Base-by-base conservation (phyloP, 2,113 vertebrate species). In the Bos javanicus region DNA sequence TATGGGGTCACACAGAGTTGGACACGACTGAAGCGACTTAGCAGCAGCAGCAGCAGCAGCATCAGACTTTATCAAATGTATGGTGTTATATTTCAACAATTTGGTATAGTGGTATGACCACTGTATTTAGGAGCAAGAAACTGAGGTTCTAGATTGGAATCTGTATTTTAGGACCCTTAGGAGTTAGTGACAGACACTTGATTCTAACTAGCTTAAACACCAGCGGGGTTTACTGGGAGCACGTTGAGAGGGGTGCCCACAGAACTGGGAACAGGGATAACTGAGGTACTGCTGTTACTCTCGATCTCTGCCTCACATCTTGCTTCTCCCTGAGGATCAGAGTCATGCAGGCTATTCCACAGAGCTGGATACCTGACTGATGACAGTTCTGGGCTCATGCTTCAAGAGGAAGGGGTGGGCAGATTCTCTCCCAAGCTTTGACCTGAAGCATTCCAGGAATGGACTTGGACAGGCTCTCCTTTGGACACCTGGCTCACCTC, bases 281-380 rank as follows among this genome's bases (percentile, higher is more conserved):
- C 3, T 2, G 16, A 33, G 17, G 0, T 6, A 6, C 46, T 28
- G 19, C 13, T 2, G 4, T 12, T 39, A 39, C 52, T 59, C 39
- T 80, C 2, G 0, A 19, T 43, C 54, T 76, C 33, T 21, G 52
- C 33, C 64, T 71, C 60, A 14, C 25, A 21, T 28, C 19, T 46
- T 67, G 48, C 39, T 56, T 57, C 87, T 57, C 60, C 23, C 21
- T 36, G 59, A 74, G 39, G 54, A 12, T 95, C 60, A 28, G 3
- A 6, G 76, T 43, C 96, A 46, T 1, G 50, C 43, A 78, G 36
- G 39, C n/a, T 67, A 10, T 30, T 46, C 43, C 13, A 15, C 19
- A 2, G 5, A 30, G 36, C 17, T 8, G 16, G 25, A 54, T 60
- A 36, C 52, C 23, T 0, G 50, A n/a, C 19, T 59, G n/a, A 30